Base-by-base conservation (phyloP, 1,140 invertebrate species). In the Trichoplusia ni region DNA sequence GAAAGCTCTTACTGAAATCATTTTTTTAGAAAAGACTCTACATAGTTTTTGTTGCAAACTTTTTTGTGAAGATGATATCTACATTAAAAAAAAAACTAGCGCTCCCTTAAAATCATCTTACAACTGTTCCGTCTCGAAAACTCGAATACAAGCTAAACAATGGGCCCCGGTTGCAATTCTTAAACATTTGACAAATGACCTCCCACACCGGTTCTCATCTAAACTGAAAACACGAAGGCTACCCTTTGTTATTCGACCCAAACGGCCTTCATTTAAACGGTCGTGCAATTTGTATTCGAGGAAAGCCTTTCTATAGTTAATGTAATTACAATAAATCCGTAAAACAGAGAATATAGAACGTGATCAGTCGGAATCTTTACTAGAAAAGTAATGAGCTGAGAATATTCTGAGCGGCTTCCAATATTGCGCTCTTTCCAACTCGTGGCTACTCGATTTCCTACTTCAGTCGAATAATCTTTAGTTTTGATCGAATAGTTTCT, bases 261-360 rank as follows among this genome's bases (percentile, higher is more conserved):
- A 21, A 51, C 18, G 13, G 4, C 31, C 47, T 51, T 49, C 13
- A 31, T 14, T 19, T 11, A 40, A 38, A 40, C 51, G 19, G 35
- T 19, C 49, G 2, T 5, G 35, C 27, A 54, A 38, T 38, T 38
- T 11, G 51, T 54, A 54, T 54, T 54, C 51, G 5, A 35, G 27
- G 35, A 54, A 54, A 54, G 21, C 35, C 14, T 38, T 53, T 23
- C 18, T 53, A 19, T 37, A 35, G 31, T 23, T 53, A 37, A 21
- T 9, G 33, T 19, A 38, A 38, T 25, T 25, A 38, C n/a, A 25
- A 54, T 54, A 38, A 51, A 54, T 54, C 7, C 11, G 19, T 14
- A 37, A 23, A 38, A 8, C 19, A 11, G 5, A 54, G 19, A 53
- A 19, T 23, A 13, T 4, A 23, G 27, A 7, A 54, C 13, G 51